A percentile compares a stretch with the other conserved stretches of the same genome.
Conservation (phyloP, 2,797 vertebrate species). For the Sebastes hubbsi region DNA sequence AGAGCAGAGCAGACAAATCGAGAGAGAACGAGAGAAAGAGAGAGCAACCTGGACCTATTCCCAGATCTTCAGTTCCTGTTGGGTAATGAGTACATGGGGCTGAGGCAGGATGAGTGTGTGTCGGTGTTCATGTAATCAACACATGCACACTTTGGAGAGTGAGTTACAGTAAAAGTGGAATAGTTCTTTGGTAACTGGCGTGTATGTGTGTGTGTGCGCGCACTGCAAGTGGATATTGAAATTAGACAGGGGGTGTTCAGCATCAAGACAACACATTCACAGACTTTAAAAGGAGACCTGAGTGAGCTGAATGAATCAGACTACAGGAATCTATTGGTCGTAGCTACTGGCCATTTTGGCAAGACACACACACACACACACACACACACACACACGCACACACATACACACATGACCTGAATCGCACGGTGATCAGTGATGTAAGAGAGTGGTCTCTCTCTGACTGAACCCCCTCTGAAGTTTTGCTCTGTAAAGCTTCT, state of each 20-base stretch:
- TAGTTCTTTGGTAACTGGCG: not conserved
- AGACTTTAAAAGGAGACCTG: constrained; percentile 74
- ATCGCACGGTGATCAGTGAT: not conserved
- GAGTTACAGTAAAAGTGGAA: constrained; percentile 6
- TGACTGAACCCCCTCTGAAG: not conserved
- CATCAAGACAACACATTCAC: constrained; percentile 29
- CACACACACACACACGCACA: constrained; percentile 1
- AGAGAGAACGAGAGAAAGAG: constrained; percentile 14
- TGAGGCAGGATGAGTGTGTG: constrained; percentile 24
- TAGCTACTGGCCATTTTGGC: constrained; percentile 41
- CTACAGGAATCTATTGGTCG: constrained; percentile 51
- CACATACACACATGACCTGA: not conserved
- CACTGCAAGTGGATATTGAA: constrained; percentile 5
- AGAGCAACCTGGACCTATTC: constrained; percentile 47
- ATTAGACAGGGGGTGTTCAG: constrained; percentile 15
- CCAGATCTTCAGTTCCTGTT: constrained; percentile 67
- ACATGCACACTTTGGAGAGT: constrained; percentile 1
- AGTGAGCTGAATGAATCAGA: constrained; percentile 49
- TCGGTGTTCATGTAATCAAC: constrained; percentile 8
- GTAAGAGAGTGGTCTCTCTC: constrained; percentile 15
- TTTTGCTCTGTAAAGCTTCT: constrained; percentile 10
- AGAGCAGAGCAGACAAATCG: constrained; percentile 10
- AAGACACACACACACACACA: not conserved
- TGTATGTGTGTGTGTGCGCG: not conserved
- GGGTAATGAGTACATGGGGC: constrained; percentile 39